phyloP scores from a whole-genome alignment of 2,888 invertebrate species.

The Mellilla xanthometata region DNA sequence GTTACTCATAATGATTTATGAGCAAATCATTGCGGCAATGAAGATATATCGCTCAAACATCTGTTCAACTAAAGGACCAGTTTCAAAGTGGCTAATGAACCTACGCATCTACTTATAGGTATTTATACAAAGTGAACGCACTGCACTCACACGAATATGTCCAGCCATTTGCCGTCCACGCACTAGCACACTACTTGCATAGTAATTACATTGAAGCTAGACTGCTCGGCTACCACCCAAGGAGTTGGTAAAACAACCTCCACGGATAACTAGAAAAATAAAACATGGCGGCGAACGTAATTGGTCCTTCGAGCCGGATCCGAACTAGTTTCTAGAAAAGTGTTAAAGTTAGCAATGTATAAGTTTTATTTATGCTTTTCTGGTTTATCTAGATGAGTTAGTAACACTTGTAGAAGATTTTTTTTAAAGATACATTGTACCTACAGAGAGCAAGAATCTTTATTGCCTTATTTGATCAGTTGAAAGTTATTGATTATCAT shows the following conservation, averaged over 20 bases:
- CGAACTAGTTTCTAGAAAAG: constrained; percentile 12
- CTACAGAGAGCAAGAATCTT: no score
- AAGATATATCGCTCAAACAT: no score
- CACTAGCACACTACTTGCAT: constrained; percentile 43
- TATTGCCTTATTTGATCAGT: no score
- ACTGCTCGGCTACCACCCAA: constrained; percentile 65
- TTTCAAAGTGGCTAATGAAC: constrained; percentile 22
- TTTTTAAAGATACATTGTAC: no score
- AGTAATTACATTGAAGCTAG: constrained; percentile 49
- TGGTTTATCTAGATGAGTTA: no score
- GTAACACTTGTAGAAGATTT: no score
- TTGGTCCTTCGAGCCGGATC: constrained; percentile 22
- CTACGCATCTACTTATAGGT: neutral
- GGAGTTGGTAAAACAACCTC: constrained; percentile 34
- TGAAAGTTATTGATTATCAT: no score
- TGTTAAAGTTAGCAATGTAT: neutral
- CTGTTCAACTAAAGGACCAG: neutral
- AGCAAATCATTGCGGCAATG: no score
- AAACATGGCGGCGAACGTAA: constrained; percentile 14
- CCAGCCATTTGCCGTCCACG: constrained; percentile 38
- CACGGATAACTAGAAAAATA: constrained; percentile 37
- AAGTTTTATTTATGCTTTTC: no score
- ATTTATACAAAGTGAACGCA: constrained; percentile 33
- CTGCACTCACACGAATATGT: constrained; percentile 19
- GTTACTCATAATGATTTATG: no score